phyloP scores from a whole-genome alignment of 1,140 invertebrate species.

The Holotrichia oblita region DNA sequence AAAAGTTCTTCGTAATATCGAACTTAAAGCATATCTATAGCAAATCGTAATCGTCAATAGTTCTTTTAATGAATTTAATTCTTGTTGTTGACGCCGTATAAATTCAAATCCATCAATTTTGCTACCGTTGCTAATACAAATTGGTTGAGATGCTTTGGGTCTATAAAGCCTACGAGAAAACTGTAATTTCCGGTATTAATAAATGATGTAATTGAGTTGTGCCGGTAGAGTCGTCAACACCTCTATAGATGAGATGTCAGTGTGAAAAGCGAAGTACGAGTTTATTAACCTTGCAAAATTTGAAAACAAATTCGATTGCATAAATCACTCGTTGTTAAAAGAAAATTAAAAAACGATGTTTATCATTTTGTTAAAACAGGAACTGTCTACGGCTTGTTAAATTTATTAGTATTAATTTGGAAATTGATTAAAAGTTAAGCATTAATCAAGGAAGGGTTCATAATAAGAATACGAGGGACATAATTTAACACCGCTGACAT shows the following conservation, averaged over 20 bases:
- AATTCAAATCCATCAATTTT: background rate
- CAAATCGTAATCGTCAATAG: too few relatives aligned
- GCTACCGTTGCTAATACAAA: background rate
- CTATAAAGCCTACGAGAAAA: background rate
- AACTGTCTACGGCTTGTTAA: background rate
- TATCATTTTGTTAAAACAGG: background rate
- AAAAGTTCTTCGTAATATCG: too few relatives aligned
- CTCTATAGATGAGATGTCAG: background rate
- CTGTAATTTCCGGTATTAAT: constrained; percentile 26
- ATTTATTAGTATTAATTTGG: background rate
- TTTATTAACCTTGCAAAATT: background rate
- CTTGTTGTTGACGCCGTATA: too few relatives aligned
- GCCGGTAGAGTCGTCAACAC: background rate
- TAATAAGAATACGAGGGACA: background rate
- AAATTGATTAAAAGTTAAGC: background rate
- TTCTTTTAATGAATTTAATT: too few relatives aligned
- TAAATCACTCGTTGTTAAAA: background rate
- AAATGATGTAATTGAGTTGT: background rate
- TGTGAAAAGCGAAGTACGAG: background rate
- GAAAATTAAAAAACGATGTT: constrained; percentile 17
- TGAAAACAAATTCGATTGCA: background rate
- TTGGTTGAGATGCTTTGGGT: too few relatives aligned
- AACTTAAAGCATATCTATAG: too few relatives aligned
- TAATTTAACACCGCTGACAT: constrained; percentile 6
- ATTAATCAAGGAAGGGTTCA: background rate